Evolutionary conservation across 2,888 invertebrate species (phyloP).

Genomic region (Athetis lepigone): DNA sequence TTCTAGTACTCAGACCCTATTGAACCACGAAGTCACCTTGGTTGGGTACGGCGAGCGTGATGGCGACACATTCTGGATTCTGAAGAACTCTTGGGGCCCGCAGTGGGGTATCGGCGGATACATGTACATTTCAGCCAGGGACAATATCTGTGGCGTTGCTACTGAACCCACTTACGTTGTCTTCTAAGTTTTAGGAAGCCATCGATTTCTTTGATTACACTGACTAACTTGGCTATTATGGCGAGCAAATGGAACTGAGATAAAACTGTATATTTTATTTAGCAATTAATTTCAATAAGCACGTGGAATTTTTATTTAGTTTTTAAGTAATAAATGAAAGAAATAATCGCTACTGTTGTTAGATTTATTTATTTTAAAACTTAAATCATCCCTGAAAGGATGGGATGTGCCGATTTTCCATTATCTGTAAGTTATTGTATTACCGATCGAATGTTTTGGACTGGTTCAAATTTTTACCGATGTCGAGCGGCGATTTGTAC

Average conservation of each 20-base stretch:
- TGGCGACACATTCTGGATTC: slow-evolving; percentile 96
- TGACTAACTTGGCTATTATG: slow-evolving; percentile 9
- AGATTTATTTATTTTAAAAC: too few relatives aligned
- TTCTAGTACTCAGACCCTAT: slow-evolving; percentile 91
- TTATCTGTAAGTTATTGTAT: too few relatives aligned
- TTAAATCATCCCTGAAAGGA: too few relatives aligned
- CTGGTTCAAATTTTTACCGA: too few relatives aligned
- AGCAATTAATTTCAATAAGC: slow-evolving; percentile 57
- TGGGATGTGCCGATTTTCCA: too few relatives aligned
- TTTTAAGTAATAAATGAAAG: slow-evolving; percentile 44
- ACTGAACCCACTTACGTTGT: slow-evolving; percentile 95
- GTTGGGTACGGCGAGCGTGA: slow-evolving; percentile 96
- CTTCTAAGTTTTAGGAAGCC: slow-evolving; percentile 81
- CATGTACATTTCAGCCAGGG: slow-evolving; percentile 95
- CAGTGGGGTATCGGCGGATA: slow-evolving; percentile 99
- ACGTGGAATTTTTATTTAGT: slow-evolving; percentile 63
- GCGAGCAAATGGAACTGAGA: slow-evolving; percentile 37
- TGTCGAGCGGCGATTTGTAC: too few relatives aligned
- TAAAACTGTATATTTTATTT: slow-evolving; percentile 19
- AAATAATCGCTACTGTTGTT: too few relatives aligned
- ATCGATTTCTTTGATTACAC: slow-evolving; percentile 1
- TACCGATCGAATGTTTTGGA: too few relatives aligned
- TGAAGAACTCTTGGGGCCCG: slow-evolving; percentile 98
- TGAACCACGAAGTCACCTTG: slow-evolving; percentile 97
- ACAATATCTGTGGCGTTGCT: slow-evolving; percentile 97